Conservation (phyloP, 1,140 invertebrate genomes). For the Diploscapter pachys region DNA sequence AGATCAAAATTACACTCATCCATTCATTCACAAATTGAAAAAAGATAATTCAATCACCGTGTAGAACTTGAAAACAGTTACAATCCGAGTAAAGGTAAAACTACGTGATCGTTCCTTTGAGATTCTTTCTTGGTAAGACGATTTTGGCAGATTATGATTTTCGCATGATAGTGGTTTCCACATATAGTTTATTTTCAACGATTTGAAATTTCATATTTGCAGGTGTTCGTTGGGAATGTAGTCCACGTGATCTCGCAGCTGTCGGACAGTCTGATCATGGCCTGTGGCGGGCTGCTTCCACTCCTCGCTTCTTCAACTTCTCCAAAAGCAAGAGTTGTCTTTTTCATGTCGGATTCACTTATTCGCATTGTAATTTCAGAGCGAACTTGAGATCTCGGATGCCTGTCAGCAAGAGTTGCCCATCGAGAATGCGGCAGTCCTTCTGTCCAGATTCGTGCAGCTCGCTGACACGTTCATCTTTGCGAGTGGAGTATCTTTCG, state of each 20-base stretch:
- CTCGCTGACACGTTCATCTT: slow-evolving; percentile 98
- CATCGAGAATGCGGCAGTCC: slow-evolving; percentile 91
- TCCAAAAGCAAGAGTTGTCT: slow-evolving; percentile 77
- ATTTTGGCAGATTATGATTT: too few relatives aligned
- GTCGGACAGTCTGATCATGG: slow-evolving; percentile 96
- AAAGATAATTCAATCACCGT: too few relatives aligned
- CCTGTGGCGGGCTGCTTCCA: slow-evolving; percentile 92
- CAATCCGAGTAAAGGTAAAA: too few relatives aligned
- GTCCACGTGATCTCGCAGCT: slow-evolving; percentile 98
- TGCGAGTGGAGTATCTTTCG: slow-evolving; percentile 88
- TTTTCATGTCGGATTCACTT: background rate
- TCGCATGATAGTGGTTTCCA: too few relatives aligned
- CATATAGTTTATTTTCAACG: too few relatives aligned
- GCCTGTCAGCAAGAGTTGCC: slow-evolving; percentile 92
- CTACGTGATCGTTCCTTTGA: too few relatives aligned
- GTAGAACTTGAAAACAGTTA: too few relatives aligned
- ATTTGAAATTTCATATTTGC: background rate
- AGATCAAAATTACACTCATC: too few relatives aligned
- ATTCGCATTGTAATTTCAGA: slow-evolving; percentile 67
- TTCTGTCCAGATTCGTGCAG: slow-evolving; percentile 90
- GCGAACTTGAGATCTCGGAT: slow-evolving; percentile 94
- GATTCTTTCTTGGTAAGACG: too few relatives aligned
- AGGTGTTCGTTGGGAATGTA: slow-evolving; percentile 95
- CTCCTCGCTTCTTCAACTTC: slow-evolving; percentile 94
- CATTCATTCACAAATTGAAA: too few relatives aligned